Percentiles rank a stretch among this genome's conserved stretches.
Evolutionary conservation across 2,888 invertebrate genomes (phyloP).

Genomic region (Eretmocerus hayati): DNA sequence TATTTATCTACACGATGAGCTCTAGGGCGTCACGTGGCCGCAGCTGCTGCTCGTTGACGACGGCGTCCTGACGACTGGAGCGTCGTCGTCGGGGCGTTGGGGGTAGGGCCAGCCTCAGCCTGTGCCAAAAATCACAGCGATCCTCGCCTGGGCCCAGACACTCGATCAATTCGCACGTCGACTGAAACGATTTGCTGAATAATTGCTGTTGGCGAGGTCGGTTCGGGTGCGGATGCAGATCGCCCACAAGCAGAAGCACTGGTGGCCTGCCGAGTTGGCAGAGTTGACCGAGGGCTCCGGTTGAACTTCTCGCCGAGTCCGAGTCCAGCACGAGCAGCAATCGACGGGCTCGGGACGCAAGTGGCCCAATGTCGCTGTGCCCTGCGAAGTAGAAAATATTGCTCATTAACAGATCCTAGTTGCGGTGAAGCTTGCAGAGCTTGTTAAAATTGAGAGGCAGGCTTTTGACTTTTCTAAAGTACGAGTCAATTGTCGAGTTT

Average conservation of each 20-base stretch:
- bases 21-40: constrained; percentile 44
- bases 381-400: too few species aligned
- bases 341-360: constrained; percentile 51
- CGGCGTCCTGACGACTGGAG: constrained; percentile 42
- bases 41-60: constrained; percentile 37
- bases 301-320: constrained; percentile 47
- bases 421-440: too few species aligned
- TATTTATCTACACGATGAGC: constrained; percentile 39
- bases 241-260: too few species aligned
- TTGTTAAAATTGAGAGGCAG: too few species aligned
- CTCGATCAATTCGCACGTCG: too few species aligned
- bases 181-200: too few species aligned
- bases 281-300: too few species aligned
- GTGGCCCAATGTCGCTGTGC: constrained; percentile 52
- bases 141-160: constrained; percentile 37
- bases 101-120: constrained; percentile 54
- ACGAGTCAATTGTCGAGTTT: too few species aligned
- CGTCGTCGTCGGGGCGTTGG: constrained; percentile 32
- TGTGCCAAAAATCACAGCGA: constrained; percentile 56
- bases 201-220: too few species aligned
- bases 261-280: constrained; percentile 44
- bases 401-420: too few species aligned
- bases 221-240: constrained; percentile 25
- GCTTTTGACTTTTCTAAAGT: too few species aligned
- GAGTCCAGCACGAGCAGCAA: constrained; percentile 50